phyloP scores from a whole-genome alignment of 2,113 vertebrate genomes.

The Diphyllodes magnificus region DNA sequence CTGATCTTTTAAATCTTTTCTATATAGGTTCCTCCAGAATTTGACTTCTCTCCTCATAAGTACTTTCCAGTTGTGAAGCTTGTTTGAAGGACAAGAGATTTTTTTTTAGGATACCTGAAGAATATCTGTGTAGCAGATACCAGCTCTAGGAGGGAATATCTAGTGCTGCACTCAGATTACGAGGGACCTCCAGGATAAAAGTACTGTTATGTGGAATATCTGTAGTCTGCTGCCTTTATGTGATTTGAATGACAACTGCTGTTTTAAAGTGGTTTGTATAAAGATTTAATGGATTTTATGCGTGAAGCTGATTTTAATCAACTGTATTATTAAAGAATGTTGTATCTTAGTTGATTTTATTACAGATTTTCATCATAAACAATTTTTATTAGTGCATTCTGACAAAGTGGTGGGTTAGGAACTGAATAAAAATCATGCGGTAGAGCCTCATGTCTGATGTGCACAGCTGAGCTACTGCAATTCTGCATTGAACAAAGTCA shows the following conservation, averaged over 20 bases:
- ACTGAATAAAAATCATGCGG: constrained; percentile 1
- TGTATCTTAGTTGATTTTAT: constrained; percentile 28
- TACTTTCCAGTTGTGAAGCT: constrained; percentile 98
- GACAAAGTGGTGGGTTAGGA: constrained; percentile 34
- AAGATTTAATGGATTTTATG: neutral
- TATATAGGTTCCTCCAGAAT: constrained; percentile 89
- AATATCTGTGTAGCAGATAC: neutral
- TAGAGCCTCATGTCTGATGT: neutral
- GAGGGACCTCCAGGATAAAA: neutral
- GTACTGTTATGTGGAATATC: constrained; percentile 25
- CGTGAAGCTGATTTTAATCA: constrained; percentile 38
- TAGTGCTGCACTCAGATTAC: neutral
- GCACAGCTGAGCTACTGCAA: neutral
- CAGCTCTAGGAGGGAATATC: neutral
- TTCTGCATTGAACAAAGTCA: neutral
- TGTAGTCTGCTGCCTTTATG: constrained; percentile 15
- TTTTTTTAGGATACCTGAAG: neutral
- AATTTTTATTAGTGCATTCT: constrained; percentile 24
- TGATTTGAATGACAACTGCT: constrained; percentile 63
- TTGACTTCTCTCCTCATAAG: constrained; percentile 97
- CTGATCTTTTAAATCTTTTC: neutral
- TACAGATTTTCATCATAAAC: constrained; percentile 56
- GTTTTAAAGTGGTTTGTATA: constrained; percentile 69
- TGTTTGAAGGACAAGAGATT: constrained; percentile 72
- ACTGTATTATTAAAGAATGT: constrained; percentile 38